Conservation (phyloP, 2,888 invertebrate species). For the Leptopilina myrica region DNA sequence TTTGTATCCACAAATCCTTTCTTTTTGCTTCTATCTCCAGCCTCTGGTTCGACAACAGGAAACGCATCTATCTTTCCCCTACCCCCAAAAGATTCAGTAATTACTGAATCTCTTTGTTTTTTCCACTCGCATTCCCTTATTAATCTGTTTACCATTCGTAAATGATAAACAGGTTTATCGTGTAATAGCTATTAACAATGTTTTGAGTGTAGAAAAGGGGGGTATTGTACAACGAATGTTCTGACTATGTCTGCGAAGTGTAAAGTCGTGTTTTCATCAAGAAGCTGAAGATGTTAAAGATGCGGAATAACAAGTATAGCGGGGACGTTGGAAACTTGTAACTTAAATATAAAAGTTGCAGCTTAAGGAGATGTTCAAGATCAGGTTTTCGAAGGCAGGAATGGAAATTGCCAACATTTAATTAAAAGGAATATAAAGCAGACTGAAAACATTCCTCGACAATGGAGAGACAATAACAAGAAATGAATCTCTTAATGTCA, state of each 20-base stretch:
- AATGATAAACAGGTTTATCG: constrained; percentile 8
- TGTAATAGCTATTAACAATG: constrained; percentile 7
- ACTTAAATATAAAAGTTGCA: background rate
- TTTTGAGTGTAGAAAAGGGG: constrained; percentile 26
- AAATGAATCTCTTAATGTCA: constrained; percentile 6
- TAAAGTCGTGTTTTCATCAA: constrained; percentile 35
- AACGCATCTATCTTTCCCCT: background rate
- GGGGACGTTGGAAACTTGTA: background rate
- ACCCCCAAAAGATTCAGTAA: no score
- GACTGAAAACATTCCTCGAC: constrained; percentile 1
- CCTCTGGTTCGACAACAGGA: no score
- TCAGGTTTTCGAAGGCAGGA: constrained; percentile 16
- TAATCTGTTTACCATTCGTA: constrained; percentile 4
- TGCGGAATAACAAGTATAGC: constrained; percentile 17
- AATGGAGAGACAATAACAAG: background rate
- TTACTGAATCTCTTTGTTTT: background rate
- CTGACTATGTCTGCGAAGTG: background rate
- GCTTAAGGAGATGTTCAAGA: constrained; percentile 22
- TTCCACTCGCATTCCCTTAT: background rate
- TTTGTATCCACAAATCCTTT: background rate
- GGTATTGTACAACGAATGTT: background rate
- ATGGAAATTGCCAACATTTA: constrained; percentile 12
- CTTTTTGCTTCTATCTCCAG: constrained; percentile 13
- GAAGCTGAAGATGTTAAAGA: constrained; percentile 33
- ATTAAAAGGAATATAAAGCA: constrained; percentile 3